Percentiles rank a stretch among this genome's conserved stretches.
Evolutionary conservation across 2,888 invertebrate genomes (phyloP).

Genomic region (Phymatocera aterrima): DNA sequence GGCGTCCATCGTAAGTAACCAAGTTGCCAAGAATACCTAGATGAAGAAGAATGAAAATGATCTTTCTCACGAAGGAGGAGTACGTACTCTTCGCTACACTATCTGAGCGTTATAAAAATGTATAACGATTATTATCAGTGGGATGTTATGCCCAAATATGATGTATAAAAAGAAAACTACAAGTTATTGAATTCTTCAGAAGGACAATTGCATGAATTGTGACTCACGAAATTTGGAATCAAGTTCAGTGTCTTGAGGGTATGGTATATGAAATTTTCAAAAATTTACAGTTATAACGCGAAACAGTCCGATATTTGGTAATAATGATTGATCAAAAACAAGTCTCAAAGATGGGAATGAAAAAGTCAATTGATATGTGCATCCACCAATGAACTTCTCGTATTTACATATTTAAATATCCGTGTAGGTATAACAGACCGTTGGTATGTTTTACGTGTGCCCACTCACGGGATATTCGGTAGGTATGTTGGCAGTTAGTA

Average conservation of each 20-base stretch:
- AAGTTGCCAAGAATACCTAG: too few relatives aligned
- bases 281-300: not conserved
- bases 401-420: not conserved
- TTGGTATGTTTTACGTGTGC: not conserved
- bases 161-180: too few relatives aligned
- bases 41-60: too few relatives aligned
- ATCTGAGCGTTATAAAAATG: too few relatives aligned
- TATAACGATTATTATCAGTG: too few relatives aligned
- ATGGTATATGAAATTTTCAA: not conserved
- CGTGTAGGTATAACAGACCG: not conserved
- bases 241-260: not conserved
- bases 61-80: too few relatives aligned
- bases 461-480: not conserved
- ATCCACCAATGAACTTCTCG: constrained; percentile 7
- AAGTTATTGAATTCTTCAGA: too few relatives aligned
- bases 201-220: not conserved
- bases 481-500: not conserved
- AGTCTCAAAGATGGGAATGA: not conserved
- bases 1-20: too few relatives aligned
- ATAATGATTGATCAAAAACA: constrained; percentile 15
- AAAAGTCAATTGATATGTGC: not conserved
- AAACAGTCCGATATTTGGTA: not conserved
- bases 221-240: not conserved
- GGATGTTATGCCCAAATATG: too few relatives aligned
- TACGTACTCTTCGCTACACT: too few relatives aligned